Evolutionary conservation across 2,888 invertebrate genomes (phyloP), one percentile per base, ranked within the genome.

Genomic region (Latrodectus hesperus): DNA sequence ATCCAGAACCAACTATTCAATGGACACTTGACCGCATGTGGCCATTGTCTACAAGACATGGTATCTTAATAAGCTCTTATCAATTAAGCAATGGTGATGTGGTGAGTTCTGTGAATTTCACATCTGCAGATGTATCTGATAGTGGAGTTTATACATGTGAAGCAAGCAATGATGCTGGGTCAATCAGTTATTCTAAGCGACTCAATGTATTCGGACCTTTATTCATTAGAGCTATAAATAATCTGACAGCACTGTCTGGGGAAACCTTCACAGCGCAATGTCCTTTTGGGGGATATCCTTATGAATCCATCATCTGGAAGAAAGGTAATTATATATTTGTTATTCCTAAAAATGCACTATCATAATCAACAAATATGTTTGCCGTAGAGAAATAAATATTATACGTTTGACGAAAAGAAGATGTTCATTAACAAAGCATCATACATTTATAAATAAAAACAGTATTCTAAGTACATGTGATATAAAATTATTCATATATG

Each of bases 231-330:
- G 73, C 86, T 22, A 67, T 86, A 16, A 72, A 70, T 52, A 90
- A 90, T 65, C 14, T 89, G 68, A 89, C 89, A 26, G 90, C 82
- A 11, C 68, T 90, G 22, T 82, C 84, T 64, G 88, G 88, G 70
- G 70, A 84, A 53, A 75, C 51, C 53, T 77, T 89, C 49, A 22
- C 72, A 16, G 81, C 90, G 26, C 73, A 75, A 38, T 90, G 90
- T 81, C 90, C 90, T 52, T 89, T 89, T 53, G 89, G 89, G 26
- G 90, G 90, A 26, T 90, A 90, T 81, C 90, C 90, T 12, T 80
- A 86, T 64, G 80, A 88, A 12, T 72, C 80, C 11, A 82, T 90
- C 53, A 78, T 26, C 22, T 90, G 90, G 90, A 81, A 88, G 17
- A 82, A 80, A 88, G 90, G 90, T 90, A 73, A 83, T 38, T 6